These are phyloP conservation scores for Meta bourneti DNA, from an alignment of 2,888 invertebrate species.

Conservation along the genomic window DNA sequence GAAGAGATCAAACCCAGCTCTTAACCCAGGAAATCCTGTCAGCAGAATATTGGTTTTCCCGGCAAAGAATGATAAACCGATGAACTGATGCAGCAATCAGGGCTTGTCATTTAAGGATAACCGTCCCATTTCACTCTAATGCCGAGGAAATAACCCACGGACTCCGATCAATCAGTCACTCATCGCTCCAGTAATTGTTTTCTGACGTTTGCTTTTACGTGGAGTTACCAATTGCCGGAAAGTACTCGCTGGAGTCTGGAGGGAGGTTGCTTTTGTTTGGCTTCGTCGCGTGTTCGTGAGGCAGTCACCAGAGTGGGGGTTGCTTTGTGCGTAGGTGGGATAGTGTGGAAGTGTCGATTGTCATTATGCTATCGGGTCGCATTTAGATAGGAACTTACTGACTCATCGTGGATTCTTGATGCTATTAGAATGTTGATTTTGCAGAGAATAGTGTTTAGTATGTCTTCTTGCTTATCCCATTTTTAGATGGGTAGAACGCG, in stretches of 20 bases:
- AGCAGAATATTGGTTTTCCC: neutral
- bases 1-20: neutral
- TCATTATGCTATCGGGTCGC: too few species aligned
- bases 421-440: too few species aligned
- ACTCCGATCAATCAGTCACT: neutral
- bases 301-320: too few species aligned
- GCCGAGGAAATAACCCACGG: neutral
- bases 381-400: too few species aligned
- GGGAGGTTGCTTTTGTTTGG: neutral
- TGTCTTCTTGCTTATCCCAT: too few species aligned
- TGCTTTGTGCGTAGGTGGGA: too few species aligned
- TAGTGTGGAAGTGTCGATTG: too few species aligned
- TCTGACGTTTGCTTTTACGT: neutral
- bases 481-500: too few species aligned
- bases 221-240: neutral
- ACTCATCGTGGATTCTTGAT: too few species aligned
- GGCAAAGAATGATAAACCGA: neutral
- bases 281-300: neutral
- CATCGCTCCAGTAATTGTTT: neutral
- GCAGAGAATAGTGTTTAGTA: too few species aligned
- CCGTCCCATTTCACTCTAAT: neutral
- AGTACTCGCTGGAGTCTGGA: neutral
- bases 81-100: neutral
- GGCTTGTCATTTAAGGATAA: neutral
- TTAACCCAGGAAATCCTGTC: neutral